Base-by-base conservation (phyloP, 2,797 vertebrate genomes). In the Anguilla pacifica region DNA sequence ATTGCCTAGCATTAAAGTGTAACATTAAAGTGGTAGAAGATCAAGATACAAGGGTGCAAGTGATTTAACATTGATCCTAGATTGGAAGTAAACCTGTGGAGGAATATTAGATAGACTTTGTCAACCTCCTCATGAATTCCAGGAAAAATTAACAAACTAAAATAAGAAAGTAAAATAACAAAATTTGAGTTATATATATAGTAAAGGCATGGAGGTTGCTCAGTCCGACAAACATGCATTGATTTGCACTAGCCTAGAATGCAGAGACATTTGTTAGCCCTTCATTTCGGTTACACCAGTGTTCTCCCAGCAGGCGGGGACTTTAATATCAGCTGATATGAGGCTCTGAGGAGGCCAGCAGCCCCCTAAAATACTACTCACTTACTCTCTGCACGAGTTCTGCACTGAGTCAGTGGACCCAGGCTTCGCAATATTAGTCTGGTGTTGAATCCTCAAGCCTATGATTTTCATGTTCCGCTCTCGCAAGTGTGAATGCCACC, bases 271-370 rank as follows among this genome's bases (percentile, higher is more conserved):
- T 43, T 79, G 15, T 35, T 43, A 39, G 39, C 35, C 13, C 35
- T n/a, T 86, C 43, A 46, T 46, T 46, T 46, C 43, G 43, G 4
- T 84, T 28, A 10, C 22, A 55, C 43, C 43, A 35, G 9, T 31
- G 46, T 22, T 53, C 49, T 86, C 85, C 72, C 67, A 74, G 67
- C 67, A 74, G 67, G 25, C 55, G n/a, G 74, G 64, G 67, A 74
- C 85, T 86, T 72, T 86, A 74, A 86, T 86, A 55, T 53, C 85
- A 28, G 13, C 85, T 74, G 67, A 72, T 67, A 74, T 19, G 67
- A 74, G 85, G 28, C 67, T 72, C 64, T n/a, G 28, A 28, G 17
- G 43, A 31, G 31, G 72, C 17, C 2, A 17, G 64, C 17, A 22
- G 17, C 3, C 64, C 46, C 22, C 43, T 51, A 72, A 72, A 28